Percentiles rank a stretch among this genome's conserved stretches.
phyloP scores from a whole-genome alignment of 2,888 invertebrate species.

The Drosophila kuntzei region DNA sequence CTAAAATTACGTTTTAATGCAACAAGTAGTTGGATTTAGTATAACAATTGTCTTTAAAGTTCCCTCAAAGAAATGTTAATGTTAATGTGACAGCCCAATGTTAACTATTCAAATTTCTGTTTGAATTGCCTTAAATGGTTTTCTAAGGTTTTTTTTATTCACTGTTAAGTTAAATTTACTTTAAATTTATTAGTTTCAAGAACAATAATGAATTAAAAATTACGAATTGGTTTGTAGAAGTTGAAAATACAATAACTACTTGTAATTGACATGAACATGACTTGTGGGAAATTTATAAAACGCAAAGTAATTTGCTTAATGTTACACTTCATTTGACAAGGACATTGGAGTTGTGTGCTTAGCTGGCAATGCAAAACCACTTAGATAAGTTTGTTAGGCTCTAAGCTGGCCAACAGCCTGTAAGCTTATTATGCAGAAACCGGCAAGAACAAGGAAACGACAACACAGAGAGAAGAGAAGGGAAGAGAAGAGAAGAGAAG shows the following conservation, averaged over 20 bases:
- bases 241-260: neutral
- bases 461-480: neutral
- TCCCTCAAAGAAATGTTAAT: neutral
- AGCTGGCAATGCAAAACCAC: slow-evolving; percentile 23
- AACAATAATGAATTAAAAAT: neutral
- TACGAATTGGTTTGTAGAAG: neutral
- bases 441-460: neutral
- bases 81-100: neutral
- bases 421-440: slow-evolving; percentile 41
- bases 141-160: no score
- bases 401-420: slow-evolving; percentile 27
- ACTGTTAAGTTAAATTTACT: no score
- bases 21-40: no score
- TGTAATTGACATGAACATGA: neutral
- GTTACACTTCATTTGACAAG: slow-evolving; percentile 17
- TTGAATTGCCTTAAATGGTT: neutral
- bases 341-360: slow-evolving; percentile 13
- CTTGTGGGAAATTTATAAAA: neutral
- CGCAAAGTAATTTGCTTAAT: slow-evolving; percentile 9
- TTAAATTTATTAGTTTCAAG: no score
- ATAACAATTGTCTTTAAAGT: no score
- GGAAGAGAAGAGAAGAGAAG: neutral
- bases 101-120: neutral
- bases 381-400: slow-evolving; percentile 38
- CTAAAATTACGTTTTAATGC: no score